These are phyloP conservation scores for Mellilla xanthometata DNA, from an alignment of 2,888 invertebrate genomes.

Conservation along the genomic window DNA sequence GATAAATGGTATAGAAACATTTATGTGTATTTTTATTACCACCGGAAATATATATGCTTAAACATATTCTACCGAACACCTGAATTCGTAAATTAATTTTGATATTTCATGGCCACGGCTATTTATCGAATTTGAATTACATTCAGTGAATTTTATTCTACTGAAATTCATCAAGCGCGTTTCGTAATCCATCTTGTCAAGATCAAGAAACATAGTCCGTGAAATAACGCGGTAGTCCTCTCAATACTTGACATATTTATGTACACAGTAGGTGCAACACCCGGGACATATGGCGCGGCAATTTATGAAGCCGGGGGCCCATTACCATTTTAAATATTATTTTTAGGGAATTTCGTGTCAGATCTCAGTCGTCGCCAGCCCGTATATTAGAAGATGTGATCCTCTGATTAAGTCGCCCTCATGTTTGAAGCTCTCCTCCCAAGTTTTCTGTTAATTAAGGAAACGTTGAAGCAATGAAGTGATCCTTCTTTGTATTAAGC, in stretches of 20 bases:
- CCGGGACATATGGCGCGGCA: constrained; percentile 79
- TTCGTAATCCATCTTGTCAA: constrained; percentile 36
- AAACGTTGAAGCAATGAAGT: constrained; percentile 43
- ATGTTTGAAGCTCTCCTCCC: constrained; percentile 63
- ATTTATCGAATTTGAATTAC: too few relatives aligned
- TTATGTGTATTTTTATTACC: too few relatives aligned
- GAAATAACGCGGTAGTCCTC: constrained; percentile 63
- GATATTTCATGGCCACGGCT: too few relatives aligned
- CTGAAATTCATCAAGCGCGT: constrained; percentile 25
- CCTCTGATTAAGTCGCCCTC: constrained; percentile 75
- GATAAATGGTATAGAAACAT: too few relatives aligned
- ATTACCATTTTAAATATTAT: constrained; percentile 83
- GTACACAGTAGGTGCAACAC: constrained; percentile 78
- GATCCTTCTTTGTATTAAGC: constrained; percentile 28
- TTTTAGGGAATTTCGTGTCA: constrained; percentile 83
- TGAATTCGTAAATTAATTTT: too few relatives aligned
- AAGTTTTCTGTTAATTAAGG: constrained; percentile 75
- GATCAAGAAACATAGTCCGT: constrained; percentile 54
- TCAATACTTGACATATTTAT: constrained; percentile 82
- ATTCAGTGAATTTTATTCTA: not conserved
- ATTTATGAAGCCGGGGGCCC: constrained; percentile 79
- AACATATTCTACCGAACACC: too few relatives aligned
- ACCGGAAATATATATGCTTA: too few relatives aligned
- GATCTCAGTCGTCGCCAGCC: constrained; percentile 78
- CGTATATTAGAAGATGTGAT: constrained; percentile 80